Conservation (phyloP, 2,797 vertebrate species). For the Pachyuromys duprasi region DNA sequence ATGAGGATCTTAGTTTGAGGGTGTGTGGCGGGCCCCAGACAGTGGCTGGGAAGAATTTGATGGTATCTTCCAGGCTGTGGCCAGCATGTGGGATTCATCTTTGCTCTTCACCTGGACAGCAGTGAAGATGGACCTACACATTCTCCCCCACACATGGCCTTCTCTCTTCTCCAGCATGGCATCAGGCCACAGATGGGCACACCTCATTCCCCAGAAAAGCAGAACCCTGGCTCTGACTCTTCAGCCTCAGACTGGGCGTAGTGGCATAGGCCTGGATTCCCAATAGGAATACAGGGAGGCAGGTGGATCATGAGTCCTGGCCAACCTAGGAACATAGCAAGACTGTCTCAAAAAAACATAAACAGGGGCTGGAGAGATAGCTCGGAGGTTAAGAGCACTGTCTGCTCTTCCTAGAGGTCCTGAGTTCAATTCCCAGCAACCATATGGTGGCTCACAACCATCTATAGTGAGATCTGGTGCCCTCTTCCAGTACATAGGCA, state of each 20-base stretch:
- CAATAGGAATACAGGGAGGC: not conserved
- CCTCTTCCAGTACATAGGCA: no score
- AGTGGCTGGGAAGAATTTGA: not conserved
- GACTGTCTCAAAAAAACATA: not conserved
- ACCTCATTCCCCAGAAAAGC: not conserved
- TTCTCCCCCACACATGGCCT: not conserved
- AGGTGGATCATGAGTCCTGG: not conserved
- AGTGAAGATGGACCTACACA: not conserved
- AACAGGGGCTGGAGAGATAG: no score
- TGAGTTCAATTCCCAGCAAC: no score
- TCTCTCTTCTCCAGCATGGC: not conserved
- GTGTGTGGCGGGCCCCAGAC: accelerated
- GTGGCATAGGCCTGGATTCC: not conserved
- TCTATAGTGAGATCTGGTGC: no score
- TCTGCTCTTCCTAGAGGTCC: no score
- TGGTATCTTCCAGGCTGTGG: not conserved
- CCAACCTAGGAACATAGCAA: not conserved
- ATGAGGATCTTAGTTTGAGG: not conserved
- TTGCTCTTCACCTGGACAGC: not conserved
- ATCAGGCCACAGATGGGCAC: not conserved
- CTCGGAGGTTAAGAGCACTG: no score
- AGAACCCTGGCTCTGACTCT: not conserved
- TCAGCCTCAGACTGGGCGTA: not conserved
- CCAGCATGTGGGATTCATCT: not conserved
- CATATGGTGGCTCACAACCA: no score